Percentiles rank a stretch among this genome's conserved stretches.
Conservation (phyloP, 2,113 vertebrate genomes). For the Corapipo altera region DNA sequence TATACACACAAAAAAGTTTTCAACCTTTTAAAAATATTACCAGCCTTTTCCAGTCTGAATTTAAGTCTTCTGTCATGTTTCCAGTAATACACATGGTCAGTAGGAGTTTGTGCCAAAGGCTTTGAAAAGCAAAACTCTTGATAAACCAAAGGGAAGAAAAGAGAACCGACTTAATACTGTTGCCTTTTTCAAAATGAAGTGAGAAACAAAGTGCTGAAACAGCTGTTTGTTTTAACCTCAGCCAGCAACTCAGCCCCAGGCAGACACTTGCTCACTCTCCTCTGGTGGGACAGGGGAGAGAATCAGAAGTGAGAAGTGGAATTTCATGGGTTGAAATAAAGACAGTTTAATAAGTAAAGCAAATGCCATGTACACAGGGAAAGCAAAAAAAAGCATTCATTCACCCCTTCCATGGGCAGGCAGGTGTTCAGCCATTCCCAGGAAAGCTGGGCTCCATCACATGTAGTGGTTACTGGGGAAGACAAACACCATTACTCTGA, state of each 20-base stretch:
- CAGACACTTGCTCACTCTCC: not conserved
- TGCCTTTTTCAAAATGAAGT: not conserved
- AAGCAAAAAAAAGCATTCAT: not conserved
- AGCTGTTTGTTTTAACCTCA: not conserved
- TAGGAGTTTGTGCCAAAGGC: not conserved
- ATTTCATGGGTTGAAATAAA: not conserved
- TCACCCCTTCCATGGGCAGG: not conserved
- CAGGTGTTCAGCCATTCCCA: not conserved
- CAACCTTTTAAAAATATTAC: not conserved
- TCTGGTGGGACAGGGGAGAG: not conserved
- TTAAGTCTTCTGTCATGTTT: not conserved
- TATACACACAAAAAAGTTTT: not conserved
- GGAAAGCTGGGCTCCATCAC: not conserved
- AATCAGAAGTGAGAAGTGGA: not conserved
- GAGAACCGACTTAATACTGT: not conserved
- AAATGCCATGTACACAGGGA: not conserved
- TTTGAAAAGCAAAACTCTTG: not conserved
- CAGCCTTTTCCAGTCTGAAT: not conserved
- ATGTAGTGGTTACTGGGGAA: not conserved
- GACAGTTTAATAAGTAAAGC: not conserved
- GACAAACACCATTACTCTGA: not conserved
- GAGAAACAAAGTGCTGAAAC: not conserved
- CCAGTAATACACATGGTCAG: not conserved
- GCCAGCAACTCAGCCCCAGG: not conserved
- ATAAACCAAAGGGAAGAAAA: not conserved